Conservation (phyloP, 1,140 invertebrate species). For the Drosophila sturtevanti region DNA sequence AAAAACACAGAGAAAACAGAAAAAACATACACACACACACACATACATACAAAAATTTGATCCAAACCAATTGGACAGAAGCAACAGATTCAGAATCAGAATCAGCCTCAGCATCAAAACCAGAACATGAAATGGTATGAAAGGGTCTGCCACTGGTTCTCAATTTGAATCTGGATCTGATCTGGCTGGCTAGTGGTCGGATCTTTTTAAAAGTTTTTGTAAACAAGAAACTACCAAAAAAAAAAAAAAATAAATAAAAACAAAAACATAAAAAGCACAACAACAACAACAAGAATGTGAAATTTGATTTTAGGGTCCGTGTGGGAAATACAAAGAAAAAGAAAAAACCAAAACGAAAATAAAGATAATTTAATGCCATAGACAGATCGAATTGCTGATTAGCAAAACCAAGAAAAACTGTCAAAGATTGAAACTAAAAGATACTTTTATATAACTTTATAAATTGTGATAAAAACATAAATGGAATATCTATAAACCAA, state of each 20-base stretch:
- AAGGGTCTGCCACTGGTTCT: not conserved
- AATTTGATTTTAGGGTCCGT: not conserved
- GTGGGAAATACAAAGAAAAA: not conserved
- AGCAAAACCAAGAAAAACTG: not conserved
- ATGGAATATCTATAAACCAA: no score
- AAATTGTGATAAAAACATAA: no score
- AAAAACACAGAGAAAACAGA: not conserved
- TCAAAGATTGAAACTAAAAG: no score
- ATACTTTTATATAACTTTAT: no score
- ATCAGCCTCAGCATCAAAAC: constrained; percentile 2
- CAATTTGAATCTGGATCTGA: not conserved
- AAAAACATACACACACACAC: no score
- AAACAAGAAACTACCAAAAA: constrained; percentile 5
- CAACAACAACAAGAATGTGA: no score
- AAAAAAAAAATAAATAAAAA: not conserved
- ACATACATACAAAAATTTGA: not conserved
- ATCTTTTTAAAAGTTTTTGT: not conserved
- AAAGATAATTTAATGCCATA: not conserved
- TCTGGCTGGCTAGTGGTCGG: not conserved
- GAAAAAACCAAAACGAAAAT: no score
- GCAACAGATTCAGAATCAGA: not conserved
- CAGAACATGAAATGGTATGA: not conserved
- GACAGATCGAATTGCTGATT: not conserved
- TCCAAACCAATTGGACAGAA: constrained; percentile 5
- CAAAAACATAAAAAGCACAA: not conserved